Conservation (phyloP, 2,888 invertebrate species). For the Gymnosoma rotundatum region DNA sequence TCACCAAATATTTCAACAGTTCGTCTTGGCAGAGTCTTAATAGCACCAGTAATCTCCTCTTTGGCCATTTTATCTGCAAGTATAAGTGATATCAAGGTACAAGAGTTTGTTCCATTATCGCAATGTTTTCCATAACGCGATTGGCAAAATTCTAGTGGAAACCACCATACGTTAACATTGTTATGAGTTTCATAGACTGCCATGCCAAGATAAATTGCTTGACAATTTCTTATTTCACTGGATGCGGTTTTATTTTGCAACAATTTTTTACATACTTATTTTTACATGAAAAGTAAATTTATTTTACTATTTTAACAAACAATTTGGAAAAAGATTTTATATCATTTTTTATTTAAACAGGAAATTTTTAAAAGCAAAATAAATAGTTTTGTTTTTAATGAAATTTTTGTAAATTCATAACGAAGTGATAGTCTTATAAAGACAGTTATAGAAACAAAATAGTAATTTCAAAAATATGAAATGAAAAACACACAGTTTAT, state of each 20-base stretch:
- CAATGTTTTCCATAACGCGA: constrained; percentile 84
- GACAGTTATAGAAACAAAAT: too few relatives aligned
- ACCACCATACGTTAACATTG: constrained; percentile 83
- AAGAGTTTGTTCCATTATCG: constrained; percentile 84
- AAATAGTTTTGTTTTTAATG: not conserved
- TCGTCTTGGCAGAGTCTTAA: constrained; percentile 74
- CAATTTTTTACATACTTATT: constrained; percentile 40
- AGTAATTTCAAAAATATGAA: too few relatives aligned
- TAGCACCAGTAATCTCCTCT: constrained; percentile 71
- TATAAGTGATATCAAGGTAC: constrained; percentile 85
- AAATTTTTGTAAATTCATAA: constrained; percentile 28
- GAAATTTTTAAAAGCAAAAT: constrained; percentile 15
- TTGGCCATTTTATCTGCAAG: constrained; percentile 83
- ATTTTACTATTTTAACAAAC: not conserved
- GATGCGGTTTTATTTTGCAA: constrained; percentile 25
- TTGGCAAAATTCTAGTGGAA: constrained; percentile 84
- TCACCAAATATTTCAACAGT: constrained; percentile 83
- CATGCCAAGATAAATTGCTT: constrained; percentile 70
- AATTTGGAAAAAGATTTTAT: constrained; percentile 12
- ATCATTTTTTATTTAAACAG: not conserved
- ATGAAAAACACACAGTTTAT: too few relatives aligned
- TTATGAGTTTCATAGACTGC: constrained; percentile 77
- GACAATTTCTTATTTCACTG: constrained; percentile 4
- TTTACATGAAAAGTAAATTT: not conserved
- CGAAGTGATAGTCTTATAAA: constrained; percentile 15